Conservation (phyloP, 2,113 vertebrate genomes). For the Craseonycteris thonglongyai region DNA sequence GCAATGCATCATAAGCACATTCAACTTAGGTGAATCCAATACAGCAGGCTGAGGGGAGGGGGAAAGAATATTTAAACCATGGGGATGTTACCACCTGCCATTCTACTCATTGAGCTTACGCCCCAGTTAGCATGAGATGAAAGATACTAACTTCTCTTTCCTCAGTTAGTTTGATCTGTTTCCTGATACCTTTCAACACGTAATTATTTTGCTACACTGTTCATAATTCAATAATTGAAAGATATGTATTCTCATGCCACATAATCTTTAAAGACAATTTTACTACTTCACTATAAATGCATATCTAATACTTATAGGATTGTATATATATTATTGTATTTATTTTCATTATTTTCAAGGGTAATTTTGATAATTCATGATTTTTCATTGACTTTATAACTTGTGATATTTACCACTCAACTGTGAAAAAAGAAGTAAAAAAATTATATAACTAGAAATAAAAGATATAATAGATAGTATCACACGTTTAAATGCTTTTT, state of each 20-base stretch:
- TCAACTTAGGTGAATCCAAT: not conserved
- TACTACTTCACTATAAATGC: not conserved
- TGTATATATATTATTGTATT: not conserved
- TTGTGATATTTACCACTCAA: conserved; percentile 1
- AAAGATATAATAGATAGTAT: not conserved
- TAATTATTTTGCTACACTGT: not conserved
- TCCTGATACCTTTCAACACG: not conserved
- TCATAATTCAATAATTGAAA: not conserved
- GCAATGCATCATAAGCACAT: not conserved
- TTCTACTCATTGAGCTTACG: not conserved
- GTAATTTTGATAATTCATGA: not conserved
- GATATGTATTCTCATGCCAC: not conserved
- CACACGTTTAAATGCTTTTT: not conserved
- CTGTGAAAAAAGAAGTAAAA: not conserved
- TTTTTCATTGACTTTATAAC: not conserved
- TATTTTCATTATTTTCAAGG: not conserved
- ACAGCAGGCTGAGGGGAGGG: not conserved
- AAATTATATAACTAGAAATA: not conserved
- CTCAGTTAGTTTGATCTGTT: not conserved
- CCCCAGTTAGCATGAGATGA: not conserved
- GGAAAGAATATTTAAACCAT: not conserved
- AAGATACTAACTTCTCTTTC: not conserved
- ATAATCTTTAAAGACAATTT: not conserved
- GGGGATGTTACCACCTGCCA: not conserved
- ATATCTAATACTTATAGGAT: not conserved